These are phyloP conservation scores for Zootermopsis nevadensis DNA, from an alignment of 2,888 invertebrate species.

Conservation along the genomic window DNA sequence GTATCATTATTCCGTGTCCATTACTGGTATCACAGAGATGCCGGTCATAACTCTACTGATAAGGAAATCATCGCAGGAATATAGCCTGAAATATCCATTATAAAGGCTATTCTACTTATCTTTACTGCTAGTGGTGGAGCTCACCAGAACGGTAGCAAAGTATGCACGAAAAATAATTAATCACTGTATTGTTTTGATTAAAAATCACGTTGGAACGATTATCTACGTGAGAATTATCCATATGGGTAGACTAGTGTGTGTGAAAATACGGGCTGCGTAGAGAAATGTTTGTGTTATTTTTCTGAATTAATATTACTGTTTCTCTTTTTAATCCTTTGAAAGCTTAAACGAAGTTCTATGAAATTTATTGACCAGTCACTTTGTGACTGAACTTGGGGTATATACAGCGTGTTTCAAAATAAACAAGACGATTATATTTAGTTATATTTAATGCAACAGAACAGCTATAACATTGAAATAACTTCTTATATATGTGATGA, in stretches of 20 bases:
- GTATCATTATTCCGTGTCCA: background rate
- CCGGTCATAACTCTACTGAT: background rate
- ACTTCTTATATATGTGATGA: too few species aligned
- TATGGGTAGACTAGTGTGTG: background rate
- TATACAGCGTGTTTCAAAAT: too few species aligned
- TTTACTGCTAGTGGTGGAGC: background rate
- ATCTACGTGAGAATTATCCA: background rate
- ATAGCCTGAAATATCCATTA: slow-evolving; percentile 17
- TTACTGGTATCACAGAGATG: background rate
- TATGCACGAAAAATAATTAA: background rate
- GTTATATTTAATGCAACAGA: too few species aligned
- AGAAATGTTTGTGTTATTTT: background rate
- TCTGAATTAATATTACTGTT: background rate
- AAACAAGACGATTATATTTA: too few species aligned
- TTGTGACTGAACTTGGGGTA: too few species aligned
- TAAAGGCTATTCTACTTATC: slow-evolving; percentile 15
- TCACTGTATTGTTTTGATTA: background rate
- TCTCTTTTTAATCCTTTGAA: background rate
- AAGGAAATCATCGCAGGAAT: background rate
- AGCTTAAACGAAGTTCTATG: background rate
- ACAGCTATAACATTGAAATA: too few species aligned
- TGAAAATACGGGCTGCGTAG: background rate
- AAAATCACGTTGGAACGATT: background rate
- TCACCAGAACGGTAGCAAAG: background rate
- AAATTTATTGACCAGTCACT: too few species aligned